Percentiles rank a stretch among this genome's conserved stretches.
These are phyloP conservation scores for Eumacrocentrus americanus DNA, from an alignment of 2,888 invertebrate species.

Conservation along the genomic window DNA sequence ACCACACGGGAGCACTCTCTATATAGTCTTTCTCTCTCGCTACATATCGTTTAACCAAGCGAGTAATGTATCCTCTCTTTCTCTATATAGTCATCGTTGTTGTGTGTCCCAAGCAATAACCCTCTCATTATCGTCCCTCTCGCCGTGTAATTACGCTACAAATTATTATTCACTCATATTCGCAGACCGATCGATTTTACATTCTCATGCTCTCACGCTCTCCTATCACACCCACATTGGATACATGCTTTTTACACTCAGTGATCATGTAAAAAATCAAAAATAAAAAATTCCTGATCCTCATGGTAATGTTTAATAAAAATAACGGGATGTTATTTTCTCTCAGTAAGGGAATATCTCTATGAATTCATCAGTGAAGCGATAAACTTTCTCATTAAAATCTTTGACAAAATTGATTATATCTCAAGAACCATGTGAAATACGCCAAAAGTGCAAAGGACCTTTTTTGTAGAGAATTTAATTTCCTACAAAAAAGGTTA, in stretches of 20 bases:
- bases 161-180: slow-evolving; percentile 35
- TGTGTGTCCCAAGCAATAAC: slow-evolving; percentile 32
- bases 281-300: background rate
- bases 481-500: too few relatives aligned
- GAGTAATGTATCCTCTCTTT: slow-evolving; percentile 30
- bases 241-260: slow-evolving; percentile 23
- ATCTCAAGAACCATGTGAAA: too few relatives aligned
- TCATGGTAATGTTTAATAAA: too few relatives aligned
- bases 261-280: slow-evolving; percentile 10
- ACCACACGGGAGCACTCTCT: slow-evolving; percentile 12
- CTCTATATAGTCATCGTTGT: slow-evolving; percentile 21
- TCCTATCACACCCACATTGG: slow-evolving; percentile 16
- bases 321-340: too few relatives aligned
- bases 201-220: slow-evolving; percentile 26
- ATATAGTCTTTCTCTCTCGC: background rate
- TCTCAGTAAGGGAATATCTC: too few relatives aligned
- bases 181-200: slow-evolving; percentile 33
- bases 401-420: too few relatives aligned
- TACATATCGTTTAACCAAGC: slow-evolving; percentile 30
- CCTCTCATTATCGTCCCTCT: slow-evolving; percentile 36
- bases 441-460: too few relatives aligned
- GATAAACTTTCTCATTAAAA: too few relatives aligned
- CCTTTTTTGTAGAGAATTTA: too few relatives aligned
- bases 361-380: too few relatives aligned
- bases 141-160: slow-evolving; percentile 36